Conservation (phyloP, 2,113 vertebrate species). For the Mus musculus region DNA sequence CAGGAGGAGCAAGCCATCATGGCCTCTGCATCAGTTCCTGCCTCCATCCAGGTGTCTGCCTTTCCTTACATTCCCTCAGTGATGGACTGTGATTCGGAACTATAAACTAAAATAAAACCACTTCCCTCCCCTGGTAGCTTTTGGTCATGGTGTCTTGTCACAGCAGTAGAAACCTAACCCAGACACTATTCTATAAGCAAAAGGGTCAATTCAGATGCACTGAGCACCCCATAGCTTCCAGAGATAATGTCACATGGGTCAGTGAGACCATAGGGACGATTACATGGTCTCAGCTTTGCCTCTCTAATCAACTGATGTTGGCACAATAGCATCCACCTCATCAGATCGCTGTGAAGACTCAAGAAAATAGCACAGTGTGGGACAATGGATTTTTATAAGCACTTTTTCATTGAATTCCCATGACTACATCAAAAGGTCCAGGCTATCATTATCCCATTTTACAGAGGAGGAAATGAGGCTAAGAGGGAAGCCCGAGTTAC, state of each 20-base stretch:
- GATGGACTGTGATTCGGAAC: not conserved
- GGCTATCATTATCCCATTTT: not conserved
- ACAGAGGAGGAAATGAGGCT: slow-evolving; percentile 26
- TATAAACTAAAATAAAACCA: not conserved
- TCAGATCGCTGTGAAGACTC: not conserved
- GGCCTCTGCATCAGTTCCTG: not conserved
- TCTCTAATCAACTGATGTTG: not conserved
- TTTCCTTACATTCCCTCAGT: not conserved
- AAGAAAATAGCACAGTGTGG: not conserved
- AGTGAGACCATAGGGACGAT: not conserved
- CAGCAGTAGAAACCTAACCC: not conserved
- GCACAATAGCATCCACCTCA: not conserved
- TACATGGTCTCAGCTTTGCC: not conserved
- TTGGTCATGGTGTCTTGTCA: not conserved
- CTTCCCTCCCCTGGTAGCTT: not conserved
- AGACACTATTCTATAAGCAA: not conserved
- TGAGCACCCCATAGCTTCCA: not conserved
- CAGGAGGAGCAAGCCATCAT: not conserved
- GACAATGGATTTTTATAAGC: slow-evolving; percentile 28
- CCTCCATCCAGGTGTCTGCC: not conserved
- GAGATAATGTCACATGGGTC: not conserved
- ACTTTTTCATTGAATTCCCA: slow-evolving; percentile 8
- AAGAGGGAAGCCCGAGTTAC: not conserved
- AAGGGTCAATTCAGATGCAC: not conserved
- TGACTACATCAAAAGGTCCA: not conserved